A percentile compares a stretch with the other conserved stretches of the same genome.
phyloP scores from a whole-genome alignment of 2,797 vertebrate genomes.

The Alca torda region DNA sequence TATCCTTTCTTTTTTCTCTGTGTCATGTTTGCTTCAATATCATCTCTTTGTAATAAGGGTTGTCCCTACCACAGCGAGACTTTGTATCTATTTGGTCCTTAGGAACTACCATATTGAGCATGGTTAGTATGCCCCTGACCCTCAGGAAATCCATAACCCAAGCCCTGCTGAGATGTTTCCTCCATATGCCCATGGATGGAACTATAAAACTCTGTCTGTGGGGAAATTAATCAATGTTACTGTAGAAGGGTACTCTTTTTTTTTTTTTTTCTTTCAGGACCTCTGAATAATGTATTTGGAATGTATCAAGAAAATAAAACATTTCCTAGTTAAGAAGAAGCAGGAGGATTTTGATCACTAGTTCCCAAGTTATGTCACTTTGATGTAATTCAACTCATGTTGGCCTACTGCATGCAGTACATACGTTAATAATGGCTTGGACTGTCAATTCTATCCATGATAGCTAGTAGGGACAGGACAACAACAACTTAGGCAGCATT shows the following conservation, averaged over 20 bases:
- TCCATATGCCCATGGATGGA: background rate
- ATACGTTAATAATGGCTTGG: background rate
- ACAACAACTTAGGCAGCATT: background rate
- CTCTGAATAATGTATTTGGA: background rate
- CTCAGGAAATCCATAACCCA: background rate
- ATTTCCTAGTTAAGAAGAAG: background rate
- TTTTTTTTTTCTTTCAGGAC: background rate
- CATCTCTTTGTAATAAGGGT: background rate
- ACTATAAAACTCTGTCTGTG: background rate
- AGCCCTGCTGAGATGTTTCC: background rate
- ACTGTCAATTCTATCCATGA: background rate
- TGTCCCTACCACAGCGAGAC: background rate
- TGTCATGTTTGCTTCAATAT: background rate
- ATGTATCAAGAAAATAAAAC: background rate
- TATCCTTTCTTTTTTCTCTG: background rate
- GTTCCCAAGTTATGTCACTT: background rate
- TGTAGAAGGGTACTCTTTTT: background rate
- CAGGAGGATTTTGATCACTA: background rate
- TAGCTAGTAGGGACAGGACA: background rate
- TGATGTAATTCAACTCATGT: rapidly evolving
- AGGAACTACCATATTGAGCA: background rate
- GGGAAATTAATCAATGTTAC: background rate
- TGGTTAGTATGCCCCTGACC: rapidly evolving
- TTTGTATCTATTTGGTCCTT: background rate
- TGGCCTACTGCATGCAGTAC: background rate